phyloP scores from a whole-genome alignment of 1,140 invertebrate species.

The Hetaerina americana region DNA sequence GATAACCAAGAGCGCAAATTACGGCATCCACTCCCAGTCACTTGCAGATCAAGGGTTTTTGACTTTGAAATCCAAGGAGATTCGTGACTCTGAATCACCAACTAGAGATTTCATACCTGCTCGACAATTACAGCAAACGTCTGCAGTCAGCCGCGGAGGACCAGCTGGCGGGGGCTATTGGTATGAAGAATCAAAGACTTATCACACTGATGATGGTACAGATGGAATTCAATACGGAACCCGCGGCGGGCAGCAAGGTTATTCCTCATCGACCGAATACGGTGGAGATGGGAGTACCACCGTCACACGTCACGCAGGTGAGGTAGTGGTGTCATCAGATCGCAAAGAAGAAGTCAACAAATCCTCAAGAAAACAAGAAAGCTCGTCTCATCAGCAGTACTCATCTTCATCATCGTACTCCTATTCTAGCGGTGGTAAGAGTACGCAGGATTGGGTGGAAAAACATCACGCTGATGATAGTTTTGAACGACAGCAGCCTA shows the following conservation, averaged over 20 bases:
- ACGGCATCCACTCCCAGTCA: slow-evolving; percentile 40
- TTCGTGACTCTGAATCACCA: slow-evolving; percentile 58
- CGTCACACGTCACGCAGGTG: background rate
- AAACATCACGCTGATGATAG: background rate
- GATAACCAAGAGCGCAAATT: background rate
- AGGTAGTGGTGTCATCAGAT: background rate
- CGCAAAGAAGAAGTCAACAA: background rate
- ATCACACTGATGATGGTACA: background rate
- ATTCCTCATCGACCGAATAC: background rate
- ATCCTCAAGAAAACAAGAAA: background rate
- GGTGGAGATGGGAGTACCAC: background rate
- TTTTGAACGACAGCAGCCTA: background rate
- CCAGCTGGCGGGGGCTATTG: background rate
- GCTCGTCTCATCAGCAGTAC: background rate
- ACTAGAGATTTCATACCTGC: slow-evolving; percentile 38
- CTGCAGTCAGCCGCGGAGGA: background rate
- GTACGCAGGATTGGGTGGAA: background rate
- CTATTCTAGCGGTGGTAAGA: background rate
- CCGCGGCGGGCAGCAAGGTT: background rate
- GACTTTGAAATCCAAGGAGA: slow-evolving; percentile 60
- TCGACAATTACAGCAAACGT: background rate
- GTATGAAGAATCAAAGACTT: background rate
- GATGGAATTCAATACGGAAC: background rate
- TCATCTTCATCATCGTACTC: background rate
- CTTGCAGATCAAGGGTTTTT: slow-evolving; percentile 58